Conservation (phyloP, 2,797 vertebrate genomes). For the Bufotes viridis region DNA sequence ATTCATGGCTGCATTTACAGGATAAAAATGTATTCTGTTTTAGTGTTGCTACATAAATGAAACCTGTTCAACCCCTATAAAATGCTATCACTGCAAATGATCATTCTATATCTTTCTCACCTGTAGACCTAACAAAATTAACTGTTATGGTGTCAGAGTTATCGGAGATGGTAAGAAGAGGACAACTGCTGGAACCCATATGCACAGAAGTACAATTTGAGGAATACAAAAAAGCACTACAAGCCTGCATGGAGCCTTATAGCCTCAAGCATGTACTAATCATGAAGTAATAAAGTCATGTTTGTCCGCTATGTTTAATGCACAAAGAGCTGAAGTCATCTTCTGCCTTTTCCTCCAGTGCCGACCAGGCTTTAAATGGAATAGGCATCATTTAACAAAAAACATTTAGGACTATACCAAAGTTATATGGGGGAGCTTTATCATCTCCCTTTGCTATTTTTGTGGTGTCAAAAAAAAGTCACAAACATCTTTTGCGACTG, state of each 20-base stretch:
- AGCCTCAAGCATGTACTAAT: conserved; percentile 61
- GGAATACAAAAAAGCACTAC: conserved; percentile 61
- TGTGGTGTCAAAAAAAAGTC: no score
- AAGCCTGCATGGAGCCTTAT: conserved; percentile 46
- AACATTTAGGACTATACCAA: neutral
- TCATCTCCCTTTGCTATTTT: no score
- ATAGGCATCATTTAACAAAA: neutral
- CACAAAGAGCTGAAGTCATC: neutral
- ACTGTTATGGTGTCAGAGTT: conserved; percentile 61
- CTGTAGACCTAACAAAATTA: conserved; percentile 61
- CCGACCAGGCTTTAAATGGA: neutral
- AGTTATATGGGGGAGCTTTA: no score
- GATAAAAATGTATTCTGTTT: neutral
- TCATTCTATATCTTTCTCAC: neutral
- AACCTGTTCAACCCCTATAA: no score
- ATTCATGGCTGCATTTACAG: no score
- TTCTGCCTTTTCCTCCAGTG: neutral
- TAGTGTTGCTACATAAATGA: neutral
- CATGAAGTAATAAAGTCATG: conserved; percentile 30
- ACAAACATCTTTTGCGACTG: no score
- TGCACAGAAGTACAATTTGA: conserved; percentile 60
- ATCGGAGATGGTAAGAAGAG: conserved; percentile 62
- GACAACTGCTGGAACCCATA: conserved; percentile 56
- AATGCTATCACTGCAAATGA: no score
- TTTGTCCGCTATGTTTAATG: neutral